A percentile compares a stretch with the other conserved stretches of the same genome.
phyloP scores from a whole-genome alignment of 2,797 vertebrate species.

The Acrossocheilus wenchowensis region DNA sequence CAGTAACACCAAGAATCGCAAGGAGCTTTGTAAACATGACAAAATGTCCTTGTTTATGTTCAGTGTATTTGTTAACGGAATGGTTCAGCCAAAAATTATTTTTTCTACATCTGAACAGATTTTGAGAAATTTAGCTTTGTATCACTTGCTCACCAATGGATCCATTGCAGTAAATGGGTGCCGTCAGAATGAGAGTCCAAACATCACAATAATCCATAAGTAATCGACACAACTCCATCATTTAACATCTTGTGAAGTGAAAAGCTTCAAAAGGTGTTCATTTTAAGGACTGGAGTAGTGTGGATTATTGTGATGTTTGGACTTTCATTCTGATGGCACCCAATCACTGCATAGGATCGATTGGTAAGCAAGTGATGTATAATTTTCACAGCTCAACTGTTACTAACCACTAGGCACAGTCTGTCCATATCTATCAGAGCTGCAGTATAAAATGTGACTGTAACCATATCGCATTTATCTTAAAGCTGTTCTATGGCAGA shows the following conservation, averaged over 20 bases:
- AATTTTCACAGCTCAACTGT: neutral
- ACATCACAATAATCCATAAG: neutral
- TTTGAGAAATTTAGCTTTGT: neutral
- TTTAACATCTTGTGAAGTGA: neutral
- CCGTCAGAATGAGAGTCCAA: neutral
- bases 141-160: neutral
- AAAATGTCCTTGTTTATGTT: neutral
- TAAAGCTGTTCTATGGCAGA: neutral
- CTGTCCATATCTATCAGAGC: neutral
- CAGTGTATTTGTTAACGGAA: neutral
- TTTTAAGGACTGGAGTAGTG: neutral
- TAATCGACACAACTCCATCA: neutral
- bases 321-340: neutral
- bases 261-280: neutral
- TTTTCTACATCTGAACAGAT: neutral
- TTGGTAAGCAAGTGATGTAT: neutral
- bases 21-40: neutral
- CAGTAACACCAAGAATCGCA: neutral
- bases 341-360: neutral
- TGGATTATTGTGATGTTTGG: neutral
- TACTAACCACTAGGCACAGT: neutral
- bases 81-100: neutral
- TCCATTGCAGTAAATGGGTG: neutral
- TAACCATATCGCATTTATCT: slow-evolving; percentile 15
- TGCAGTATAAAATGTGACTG: neutral